Percentiles rank a stretch among this genome's conserved stretches.
Conservation (phyloP, 2,888 invertebrate species). For the Cephalotes varians region DNA sequence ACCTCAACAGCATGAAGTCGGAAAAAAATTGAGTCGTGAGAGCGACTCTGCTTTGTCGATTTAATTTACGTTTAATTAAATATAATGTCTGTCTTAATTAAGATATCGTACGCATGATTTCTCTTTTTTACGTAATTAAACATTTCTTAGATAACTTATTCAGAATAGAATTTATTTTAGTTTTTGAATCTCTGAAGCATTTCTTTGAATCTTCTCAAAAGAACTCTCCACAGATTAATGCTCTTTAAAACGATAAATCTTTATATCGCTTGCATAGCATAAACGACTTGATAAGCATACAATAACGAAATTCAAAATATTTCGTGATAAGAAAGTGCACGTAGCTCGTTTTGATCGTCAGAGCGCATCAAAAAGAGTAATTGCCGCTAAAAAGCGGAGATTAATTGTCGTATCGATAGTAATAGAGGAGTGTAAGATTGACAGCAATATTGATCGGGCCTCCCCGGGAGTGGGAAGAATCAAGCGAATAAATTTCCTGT, state of each 20-base stretch:
- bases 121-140: slow-evolving; percentile 1
- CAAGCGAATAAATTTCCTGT: neutral
- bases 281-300: neutral
- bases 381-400: slow-evolving; percentile 48
- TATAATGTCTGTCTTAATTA: neutral
- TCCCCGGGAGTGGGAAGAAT: neutral
- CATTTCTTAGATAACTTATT: neutral
- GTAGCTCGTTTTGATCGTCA: neutral
- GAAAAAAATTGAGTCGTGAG: neutral
- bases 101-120: neutral
- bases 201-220: neutral
- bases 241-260: neutral
- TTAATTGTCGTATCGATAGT: slow-evolving; percentile 58
- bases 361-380: neutral
- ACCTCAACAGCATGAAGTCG: neutral
- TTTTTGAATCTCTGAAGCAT: neutral
- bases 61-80: neutral
- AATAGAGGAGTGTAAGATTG: slow-evolving; percentile 46
- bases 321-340: neutral
- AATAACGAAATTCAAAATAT: neutral
- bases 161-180: neutral
- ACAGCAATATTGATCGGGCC: neutral
- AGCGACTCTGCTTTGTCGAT: neutral
- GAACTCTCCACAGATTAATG: neutral
- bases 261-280: neutral